These are phyloP conservation scores for Apeltes quadracus DNA, from an alignment of 2,113 vertebrate species.

Conservation along the genomic window DNA sequence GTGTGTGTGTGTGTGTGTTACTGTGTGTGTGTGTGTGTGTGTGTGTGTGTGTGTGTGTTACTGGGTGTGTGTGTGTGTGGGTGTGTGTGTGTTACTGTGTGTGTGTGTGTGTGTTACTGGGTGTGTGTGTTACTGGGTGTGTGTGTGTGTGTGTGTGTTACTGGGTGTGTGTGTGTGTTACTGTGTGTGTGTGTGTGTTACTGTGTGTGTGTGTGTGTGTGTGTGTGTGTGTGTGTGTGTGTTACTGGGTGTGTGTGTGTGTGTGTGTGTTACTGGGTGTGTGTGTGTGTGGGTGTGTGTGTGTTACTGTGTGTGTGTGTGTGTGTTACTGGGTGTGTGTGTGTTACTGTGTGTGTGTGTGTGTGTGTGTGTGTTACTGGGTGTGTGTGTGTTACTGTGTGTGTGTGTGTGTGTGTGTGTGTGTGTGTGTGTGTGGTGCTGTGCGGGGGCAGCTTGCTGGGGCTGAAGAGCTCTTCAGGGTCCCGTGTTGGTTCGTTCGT, in stretches of 20 bases:
- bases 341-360: too few relatives aligned
- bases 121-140: not conserved
- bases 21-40: constrained; percentile 42
- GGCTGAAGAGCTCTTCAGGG: constrained; percentile 49
- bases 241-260: too few relatives aligned
- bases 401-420: too few relatives aligned
- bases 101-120: not conserved
- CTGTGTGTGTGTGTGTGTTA: not conserved
- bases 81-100: constrained; percentile 20
- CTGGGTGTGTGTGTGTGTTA: not conserved
- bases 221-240: too few relatives aligned
- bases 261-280: not conserved
- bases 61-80: too few relatives aligned
- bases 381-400: constrained; percentile 41
- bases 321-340: too few relatives aligned
- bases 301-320: not conserved
- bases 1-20: constrained; percentile 16
- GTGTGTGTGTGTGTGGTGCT: constrained; percentile 20
- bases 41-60: too few relatives aligned
- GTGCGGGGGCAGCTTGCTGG: too few relatives aligned
- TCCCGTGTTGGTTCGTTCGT: constrained; percentile 46
- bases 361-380: constrained; percentile 23
- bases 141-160: too few relatives aligned
- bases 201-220: too few relatives aligned
- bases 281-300: constrained; percentile 43